Evolutionary conservation across 1,140 invertebrate genomes (phyloP).

Genomic region (Odontomachus brunneus): DNA sequence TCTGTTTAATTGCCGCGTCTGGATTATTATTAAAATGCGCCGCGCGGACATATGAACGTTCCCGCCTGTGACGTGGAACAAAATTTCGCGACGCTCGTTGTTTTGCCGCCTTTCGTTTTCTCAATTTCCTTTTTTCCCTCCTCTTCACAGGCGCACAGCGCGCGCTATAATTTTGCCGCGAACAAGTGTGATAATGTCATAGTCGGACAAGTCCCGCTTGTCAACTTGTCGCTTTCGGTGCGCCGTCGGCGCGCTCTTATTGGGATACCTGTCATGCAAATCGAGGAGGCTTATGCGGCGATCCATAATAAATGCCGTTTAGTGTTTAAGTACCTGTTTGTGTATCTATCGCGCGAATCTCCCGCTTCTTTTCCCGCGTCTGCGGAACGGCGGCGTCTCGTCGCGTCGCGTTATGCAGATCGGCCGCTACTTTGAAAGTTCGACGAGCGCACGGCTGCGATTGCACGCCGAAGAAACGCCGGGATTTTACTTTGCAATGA

Average conservation of each 20-base stretch:
- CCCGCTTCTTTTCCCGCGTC: not conserved
- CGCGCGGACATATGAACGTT: not conserved
- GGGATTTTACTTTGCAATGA: not conserved
- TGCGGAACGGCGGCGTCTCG: not conserved
- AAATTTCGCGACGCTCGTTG: constrained; percentile 31
- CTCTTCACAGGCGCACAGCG: not conserved
- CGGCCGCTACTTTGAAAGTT: not conserved
- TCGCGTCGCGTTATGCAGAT: constrained; percentile 3
- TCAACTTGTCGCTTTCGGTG: constrained; percentile 35
- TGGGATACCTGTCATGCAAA: constrained; percentile 44
- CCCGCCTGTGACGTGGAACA: not conserved
- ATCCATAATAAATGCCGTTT: constrained; percentile 42
- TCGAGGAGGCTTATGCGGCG: constrained; percentile 4
- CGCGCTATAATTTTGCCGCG: constrained; percentile 28
- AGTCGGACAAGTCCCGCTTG: constrained; percentile 28
- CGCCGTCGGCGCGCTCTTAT: not conserved
- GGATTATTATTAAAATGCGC: constrained; percentile 21
- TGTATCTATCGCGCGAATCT: constrained; percentile 2
- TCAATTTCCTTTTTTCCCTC: too few relatives aligned
- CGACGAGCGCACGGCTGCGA: not conserved
- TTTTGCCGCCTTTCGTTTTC: not conserved
- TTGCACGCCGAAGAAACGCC: not conserved
- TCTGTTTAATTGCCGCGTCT: constrained; percentile 30
- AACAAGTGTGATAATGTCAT: constrained; percentile 50
- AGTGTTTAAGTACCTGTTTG: constrained; percentile 37